A percentile compares a stretch with the other conserved stretches of the same genome.
phyloP scores from a whole-genome alignment of 2,113 vertebrate genomes.

The Hemibagrus wyckioides region DNA sequence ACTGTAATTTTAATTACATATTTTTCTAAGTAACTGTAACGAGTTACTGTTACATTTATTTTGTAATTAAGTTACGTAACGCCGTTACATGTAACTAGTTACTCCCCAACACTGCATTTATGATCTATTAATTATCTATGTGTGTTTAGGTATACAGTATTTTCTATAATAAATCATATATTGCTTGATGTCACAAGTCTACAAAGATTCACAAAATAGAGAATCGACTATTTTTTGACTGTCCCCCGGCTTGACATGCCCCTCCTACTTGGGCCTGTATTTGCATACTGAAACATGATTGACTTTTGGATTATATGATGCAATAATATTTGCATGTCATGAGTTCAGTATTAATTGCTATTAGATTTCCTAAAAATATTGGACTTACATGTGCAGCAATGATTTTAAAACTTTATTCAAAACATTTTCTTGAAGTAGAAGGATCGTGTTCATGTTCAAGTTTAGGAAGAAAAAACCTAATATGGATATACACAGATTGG shows the following conservation, averaged over 20 bases:
- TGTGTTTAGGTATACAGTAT: not conserved
- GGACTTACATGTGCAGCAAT: not conserved
- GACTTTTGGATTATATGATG: not conserved
- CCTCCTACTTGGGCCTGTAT: not conserved
- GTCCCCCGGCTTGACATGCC: not conserved
- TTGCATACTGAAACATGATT: not conserved
- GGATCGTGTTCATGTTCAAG: not conserved
- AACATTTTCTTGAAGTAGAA: not conserved
- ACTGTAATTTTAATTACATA: too few species aligned
- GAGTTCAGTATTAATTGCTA: not conserved
- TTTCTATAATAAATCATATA: not conserved
- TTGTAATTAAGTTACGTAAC: too few species aligned
- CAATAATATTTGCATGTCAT: not conserved
- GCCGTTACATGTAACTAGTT: too few species aligned
- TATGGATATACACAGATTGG: not conserved
- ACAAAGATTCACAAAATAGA: not conserved
- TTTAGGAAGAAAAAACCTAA: not conserved
- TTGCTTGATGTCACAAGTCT: not conserved
- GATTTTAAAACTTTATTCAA: not conserved
- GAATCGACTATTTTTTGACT: not conserved
- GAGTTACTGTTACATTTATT: too few species aligned
- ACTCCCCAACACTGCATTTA: too few species aligned
- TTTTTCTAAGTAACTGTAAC: too few species aligned
- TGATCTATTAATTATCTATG: not conserved
- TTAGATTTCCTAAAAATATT: not conserved